Conservation (phyloP, 2,113 vertebrate species). For the Narcine bancroftii region DNA sequence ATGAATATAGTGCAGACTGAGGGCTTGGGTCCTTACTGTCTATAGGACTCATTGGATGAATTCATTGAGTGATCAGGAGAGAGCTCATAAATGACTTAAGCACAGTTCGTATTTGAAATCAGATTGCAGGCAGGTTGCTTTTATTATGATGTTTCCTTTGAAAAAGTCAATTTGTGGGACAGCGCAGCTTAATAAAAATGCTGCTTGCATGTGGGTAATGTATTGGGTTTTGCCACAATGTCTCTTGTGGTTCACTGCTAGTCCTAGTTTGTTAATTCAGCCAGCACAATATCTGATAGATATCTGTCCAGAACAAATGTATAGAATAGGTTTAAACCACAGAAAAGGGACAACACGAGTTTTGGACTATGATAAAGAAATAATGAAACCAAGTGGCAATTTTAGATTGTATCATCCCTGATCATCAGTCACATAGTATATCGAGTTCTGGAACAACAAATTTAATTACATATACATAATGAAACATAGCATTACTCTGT, state of each 20-base stretch:
- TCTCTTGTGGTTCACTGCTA: constrained; percentile 21
- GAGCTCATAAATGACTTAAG: constrained; percentile 2
- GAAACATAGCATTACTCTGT: background rate
- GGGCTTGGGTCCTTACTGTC: background rate
- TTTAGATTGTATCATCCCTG: constrained; percentile 24
- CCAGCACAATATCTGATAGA: constrained; percentile 1
- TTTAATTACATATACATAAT: background rate
- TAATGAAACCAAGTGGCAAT: constrained; percentile 14
- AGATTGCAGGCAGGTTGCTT: constrained; percentile 17
- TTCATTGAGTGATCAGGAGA: constrained; percentile 1
- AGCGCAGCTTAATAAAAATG: constrained; percentile 23
- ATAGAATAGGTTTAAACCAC: constrained; percentile 17
- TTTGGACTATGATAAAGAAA: constrained; percentile 15
- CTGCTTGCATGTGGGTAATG: constrained; percentile 17
- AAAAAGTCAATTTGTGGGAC: constrained; percentile 29
- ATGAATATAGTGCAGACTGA: background rate
- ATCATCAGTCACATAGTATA: constrained; percentile 20
- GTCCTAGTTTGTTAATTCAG: background rate
- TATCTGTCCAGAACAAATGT: constrained; percentile 27
- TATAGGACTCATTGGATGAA: constrained; percentile 6
- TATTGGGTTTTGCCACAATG: constrained; percentile 26
- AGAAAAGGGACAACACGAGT: background rate
- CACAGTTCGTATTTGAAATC: background rate
- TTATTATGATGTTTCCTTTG: constrained; percentile 15
- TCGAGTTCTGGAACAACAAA: constrained; percentile 17